Conservation (phyloP, 2,797 vertebrate genomes). For the Sylvilagus floridanus region DNA sequence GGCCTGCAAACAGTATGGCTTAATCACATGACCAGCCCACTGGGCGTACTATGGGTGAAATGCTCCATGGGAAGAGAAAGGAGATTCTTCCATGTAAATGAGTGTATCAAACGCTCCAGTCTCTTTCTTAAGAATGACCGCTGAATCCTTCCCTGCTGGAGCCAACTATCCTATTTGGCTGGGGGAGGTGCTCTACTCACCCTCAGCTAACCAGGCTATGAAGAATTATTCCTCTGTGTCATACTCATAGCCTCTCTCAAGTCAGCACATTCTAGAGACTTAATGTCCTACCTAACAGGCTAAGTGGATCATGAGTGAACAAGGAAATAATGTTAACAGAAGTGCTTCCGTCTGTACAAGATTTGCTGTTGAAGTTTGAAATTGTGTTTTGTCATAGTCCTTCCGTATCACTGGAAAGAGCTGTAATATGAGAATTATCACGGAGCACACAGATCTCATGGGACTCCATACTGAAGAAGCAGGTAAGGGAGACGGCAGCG, state of each 20-base stretch:
- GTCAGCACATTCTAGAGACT: background rate
- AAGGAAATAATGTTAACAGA: slow-evolving; percentile 8
- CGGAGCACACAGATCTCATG: background rate
- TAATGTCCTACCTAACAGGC: background rate
- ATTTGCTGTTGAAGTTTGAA: slow-evolving; percentile 11
- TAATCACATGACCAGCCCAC: slow-evolving; percentile 60
- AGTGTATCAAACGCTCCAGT: background rate
- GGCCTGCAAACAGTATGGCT: slow-evolving; percentile 63
- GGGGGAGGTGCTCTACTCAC: background rate
- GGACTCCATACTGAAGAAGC: background rate
- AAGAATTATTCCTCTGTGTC: background rate
- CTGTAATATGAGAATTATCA: slow-evolving; percentile 3
- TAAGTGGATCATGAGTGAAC: background rate
- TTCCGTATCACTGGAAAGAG: slow-evolving; percentile 19
- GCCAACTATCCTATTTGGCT: background rate
- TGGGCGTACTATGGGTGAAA: slow-evolving; percentile 36
- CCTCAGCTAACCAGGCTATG: background rate
- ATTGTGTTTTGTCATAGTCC: background rate
- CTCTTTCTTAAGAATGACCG: background rate
- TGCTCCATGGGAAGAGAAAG: background rate
- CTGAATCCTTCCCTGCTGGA: background rate
- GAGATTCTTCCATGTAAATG: background rate
- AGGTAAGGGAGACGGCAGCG: background rate
- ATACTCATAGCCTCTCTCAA: background rate
- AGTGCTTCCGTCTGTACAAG: background rate